Percentiles rank a stretch among this genome's conserved stretches.
Evolutionary conservation across 2,888 invertebrate genomes (phyloP).

Genomic region (Branchipolynoe longqiensis): DNA sequence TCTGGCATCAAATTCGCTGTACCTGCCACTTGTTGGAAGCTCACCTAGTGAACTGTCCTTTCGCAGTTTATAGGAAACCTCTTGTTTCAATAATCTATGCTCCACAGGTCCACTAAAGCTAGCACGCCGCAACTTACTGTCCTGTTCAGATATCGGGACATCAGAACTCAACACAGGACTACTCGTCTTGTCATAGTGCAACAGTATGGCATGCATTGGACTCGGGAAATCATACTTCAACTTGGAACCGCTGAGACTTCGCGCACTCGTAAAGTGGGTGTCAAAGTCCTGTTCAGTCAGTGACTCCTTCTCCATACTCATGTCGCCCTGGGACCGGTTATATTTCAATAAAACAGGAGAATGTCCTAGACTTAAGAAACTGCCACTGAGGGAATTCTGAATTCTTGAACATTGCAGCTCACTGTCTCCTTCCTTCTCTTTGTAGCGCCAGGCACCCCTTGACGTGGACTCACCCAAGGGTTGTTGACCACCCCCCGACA

Average conservation of each 20-base stretch:
- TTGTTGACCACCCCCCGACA: background rate
- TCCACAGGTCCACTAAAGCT: constrained; percentile 9
- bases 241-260: constrained; percentile 41
- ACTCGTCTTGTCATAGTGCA: constrained; percentile 37
- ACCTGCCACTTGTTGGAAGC: background rate
- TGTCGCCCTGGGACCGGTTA: background rate
- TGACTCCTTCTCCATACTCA: background rate
- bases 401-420: background rate
- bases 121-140: background rate
- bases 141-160: background rate
- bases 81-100: background rate
- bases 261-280: constrained; percentile 26
- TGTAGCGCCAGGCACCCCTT: background rate
- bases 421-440: no score
- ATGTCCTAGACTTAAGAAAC: constrained; percentile 22
- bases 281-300: background rate
- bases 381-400: constrained; percentile 39
- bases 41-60: constrained; percentile 47
- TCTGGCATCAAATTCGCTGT: background rate
- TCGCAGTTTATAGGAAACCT: constrained; percentile 23
- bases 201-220: constrained; percentile 58
- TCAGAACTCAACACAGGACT: background rate
- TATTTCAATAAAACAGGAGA: background rate
- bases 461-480: background rate
- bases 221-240: constrained; percentile 48